A percentile compares a stretch with the other conserved stretches of the same genome.
phyloP scores from a whole-genome alignment of 1,140 invertebrate genomes.

The Meloidogyne chitwoodi region DNA sequence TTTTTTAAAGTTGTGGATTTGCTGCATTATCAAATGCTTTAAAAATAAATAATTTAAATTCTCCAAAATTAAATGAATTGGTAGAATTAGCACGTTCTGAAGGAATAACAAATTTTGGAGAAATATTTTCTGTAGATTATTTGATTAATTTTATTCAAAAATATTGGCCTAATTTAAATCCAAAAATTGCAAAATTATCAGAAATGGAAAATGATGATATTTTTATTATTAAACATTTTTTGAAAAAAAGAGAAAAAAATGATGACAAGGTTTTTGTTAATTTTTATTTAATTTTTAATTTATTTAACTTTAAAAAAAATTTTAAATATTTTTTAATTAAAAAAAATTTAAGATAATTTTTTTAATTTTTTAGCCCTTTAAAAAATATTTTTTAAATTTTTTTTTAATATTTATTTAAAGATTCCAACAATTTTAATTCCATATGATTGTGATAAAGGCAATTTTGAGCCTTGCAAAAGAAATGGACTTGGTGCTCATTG shows the following conservation, averaged over 20 bases:
- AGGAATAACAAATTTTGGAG: conserved; percentile 24
- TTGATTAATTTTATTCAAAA: conserved; percentile 24
- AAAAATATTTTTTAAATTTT: no score
- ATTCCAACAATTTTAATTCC: conserved; percentile 30
- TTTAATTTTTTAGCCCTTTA: no score
- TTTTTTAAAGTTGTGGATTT: conserved; percentile 16
- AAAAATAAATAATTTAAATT: neutral
- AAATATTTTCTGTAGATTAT: conserved; percentile 37
- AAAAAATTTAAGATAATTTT: no score
- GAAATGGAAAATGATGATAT: neutral
- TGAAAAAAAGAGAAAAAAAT: no score
- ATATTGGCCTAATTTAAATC: conserved; percentile 4
- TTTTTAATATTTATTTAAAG: neutral
- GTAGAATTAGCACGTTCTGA: conserved; percentile 13
- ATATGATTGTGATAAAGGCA: conserved; percentile 41
- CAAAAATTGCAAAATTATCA: conserved; percentile 14
- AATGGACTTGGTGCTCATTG: conserved; percentile 40
- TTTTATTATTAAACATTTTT: neutral
- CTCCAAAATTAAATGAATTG: conserved; percentile 10
- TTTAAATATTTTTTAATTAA: no score
- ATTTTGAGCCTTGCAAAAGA: conserved; percentile 36
- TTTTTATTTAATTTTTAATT: no score
- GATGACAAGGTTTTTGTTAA: no score
- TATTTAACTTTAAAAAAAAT: no score
- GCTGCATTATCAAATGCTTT: conserved; percentile 4